Evolutionary conservation across 2,888 invertebrate genomes (phyloP), one percentile per base, ranked within the genome.

Genomic region (Machimus atricapillus): DNA sequence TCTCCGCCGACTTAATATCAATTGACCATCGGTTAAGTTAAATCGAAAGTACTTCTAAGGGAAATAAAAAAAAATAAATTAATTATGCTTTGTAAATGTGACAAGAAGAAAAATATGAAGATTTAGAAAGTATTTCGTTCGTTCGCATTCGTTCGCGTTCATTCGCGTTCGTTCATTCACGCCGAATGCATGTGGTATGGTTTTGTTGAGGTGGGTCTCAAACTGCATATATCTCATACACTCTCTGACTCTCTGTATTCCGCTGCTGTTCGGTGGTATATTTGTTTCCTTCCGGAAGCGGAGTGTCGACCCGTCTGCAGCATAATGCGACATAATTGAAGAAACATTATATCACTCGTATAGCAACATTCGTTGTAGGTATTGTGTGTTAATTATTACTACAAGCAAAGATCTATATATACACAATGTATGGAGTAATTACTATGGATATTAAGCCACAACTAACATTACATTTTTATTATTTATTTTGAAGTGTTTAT

Each of bases 311-410:
- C 23, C 9, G 19, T 12, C 19, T 27, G 19, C 23, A 27, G 23
- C 66, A 66, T 66, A 46, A 46, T 4, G 12, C 66, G 27, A 66
- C 37, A 19, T 34, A 82, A 82, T 31, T 82, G 58, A 66, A 82
- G 81, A 56, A 56, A 56, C 81, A 81, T 81, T 81, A 82, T 82
- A 82, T 82, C 82, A 66, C 40, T 82, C 82, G 37, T 66, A 82
- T 58, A 82, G 34, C 58, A 82, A 82, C 82, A 82, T 82, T 74
- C 74, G 74, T 85, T 85, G 76, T 85, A 85, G 52, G 76, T 85
- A 85, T 85, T 85, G 76, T 85, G 74, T 85, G 76, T 85, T 85
- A 85, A 52, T 85, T 85, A 85, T 85, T 85, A 74, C 85, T 83
- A 83, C 31, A 85, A 85, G 27, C 85, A 76, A 85, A 85, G 74